Conservation (phyloP, 1,140 invertebrate species). For the Brachionus koreanus region DNA sequence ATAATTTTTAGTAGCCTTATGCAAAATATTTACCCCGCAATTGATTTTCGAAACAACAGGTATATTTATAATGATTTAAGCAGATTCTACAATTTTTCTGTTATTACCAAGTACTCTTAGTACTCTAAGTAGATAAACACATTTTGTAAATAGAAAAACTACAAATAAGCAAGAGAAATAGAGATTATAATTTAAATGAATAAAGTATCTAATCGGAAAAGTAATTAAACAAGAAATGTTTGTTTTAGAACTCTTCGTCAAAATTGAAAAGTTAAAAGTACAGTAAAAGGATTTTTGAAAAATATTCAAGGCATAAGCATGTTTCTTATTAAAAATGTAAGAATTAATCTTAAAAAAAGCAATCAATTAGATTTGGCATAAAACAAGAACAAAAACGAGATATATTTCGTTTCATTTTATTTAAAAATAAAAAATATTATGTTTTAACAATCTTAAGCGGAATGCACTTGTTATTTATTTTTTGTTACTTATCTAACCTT, state of each 20-base stretch:
- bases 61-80: background rate
- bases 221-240: background rate
- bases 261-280: background rate
- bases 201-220: background rate
- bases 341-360: background rate
- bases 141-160: background rate
- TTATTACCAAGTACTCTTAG: background rate
- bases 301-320: background rate
- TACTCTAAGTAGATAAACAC: background rate
- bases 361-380: background rate
- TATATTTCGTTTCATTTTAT: background rate
- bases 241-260: background rate
- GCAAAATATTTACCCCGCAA: background rate
- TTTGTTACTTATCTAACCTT: background rate
- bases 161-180: background rate
- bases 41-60: background rate
- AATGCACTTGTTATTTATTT: background rate
- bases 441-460: background rate
- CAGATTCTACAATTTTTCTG: background rate
- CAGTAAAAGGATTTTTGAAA: background rate
- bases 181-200: background rate
- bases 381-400: background rate
- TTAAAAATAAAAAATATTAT: background rate
- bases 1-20: background rate
- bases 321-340: background rate